A percentile compares a stretch with the other conserved stretches of the same genome.
These are phyloP conservation scores for Narcine bancroftii DNA, from an alignment of 2,113 vertebrate genomes.

Conservation along the genomic window DNA sequence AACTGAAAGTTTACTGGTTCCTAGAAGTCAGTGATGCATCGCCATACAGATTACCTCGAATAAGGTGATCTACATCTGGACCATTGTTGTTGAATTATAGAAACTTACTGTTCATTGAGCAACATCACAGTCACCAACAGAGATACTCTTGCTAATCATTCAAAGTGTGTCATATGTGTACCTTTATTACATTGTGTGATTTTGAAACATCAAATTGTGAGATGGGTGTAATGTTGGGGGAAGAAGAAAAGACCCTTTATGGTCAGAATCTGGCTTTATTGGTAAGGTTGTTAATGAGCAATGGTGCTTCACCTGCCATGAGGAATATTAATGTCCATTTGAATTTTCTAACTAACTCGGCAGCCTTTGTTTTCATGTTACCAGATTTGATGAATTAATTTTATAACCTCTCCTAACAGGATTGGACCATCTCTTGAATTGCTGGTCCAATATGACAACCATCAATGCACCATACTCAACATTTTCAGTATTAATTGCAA, in stretches of 20 bases:
- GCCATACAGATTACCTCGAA: background rate
- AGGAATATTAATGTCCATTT: background rate
- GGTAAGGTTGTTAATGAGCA: background rate
- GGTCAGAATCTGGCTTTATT: background rate
- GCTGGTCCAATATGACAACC: background rate
- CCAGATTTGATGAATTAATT: background rate
- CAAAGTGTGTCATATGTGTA: background rate
- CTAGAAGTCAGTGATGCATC: background rate
- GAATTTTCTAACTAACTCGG: background rate
- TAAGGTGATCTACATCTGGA: background rate
- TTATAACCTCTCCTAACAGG: background rate
- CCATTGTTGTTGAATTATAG: background rate
- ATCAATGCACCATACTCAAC: background rate
- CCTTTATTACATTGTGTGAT: background rate
- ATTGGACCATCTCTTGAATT: background rate
- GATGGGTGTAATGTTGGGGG: too few species aligned
- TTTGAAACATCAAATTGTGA: background rate
- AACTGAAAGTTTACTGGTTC: background rate
- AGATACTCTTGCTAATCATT: background rate
- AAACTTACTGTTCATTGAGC: background rate
- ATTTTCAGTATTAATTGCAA: background rate
- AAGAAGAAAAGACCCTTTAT: too few species aligned
- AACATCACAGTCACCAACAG: background rate
- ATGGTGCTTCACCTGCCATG: background rate
- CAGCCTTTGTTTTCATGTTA: background rate